Evolutionary conservation across 2,888 invertebrate genomes (phyloP), one percentile per base, ranked within the genome.

Genomic region (Rotaria sp.): DNA sequence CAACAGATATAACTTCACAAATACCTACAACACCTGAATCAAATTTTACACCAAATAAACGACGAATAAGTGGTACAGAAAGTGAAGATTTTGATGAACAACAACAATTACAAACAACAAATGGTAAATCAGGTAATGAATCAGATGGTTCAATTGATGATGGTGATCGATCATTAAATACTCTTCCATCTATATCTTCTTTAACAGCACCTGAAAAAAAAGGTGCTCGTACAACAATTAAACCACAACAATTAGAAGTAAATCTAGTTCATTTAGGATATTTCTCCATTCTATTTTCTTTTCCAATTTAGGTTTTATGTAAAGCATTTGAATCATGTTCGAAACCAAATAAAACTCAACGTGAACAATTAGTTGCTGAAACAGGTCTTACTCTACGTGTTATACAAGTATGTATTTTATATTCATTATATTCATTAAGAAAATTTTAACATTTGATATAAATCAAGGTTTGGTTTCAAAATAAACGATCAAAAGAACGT

Each of bases 381-480:
- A 99, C 99, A 0, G 98, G 98, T 18, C 93, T 99, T 87, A 98
- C 99, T 91, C 99, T 99, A 98, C 93, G 99, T 89, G 99, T 99
- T 84, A 99, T 99, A 84, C 99, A 99, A 94, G 80, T 80, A 45
- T 3, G 75, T 35, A 75, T 75, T 11, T 41, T 38, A 15, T 67
- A 4, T 18, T 15, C 8, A 35, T 5, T 15, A 11, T 35, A 80
- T 80, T 26, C 8, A 24, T 35, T 1, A 26, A 18, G 0, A 18
- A 15, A 15, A 75, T 41, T 18, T 24, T 24, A 74, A 26, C 4
- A 11, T 80, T 45, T n/a, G n/a, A n/a, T n/a, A n/a, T n/a, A n/a
- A n/a, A n/a, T 18, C 18, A 35, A 80, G 80, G 97, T 91, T 26
- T 88, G 87, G 85, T 86, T 91, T 88, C 91, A 91, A 88, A 91